A percentile compares a stretch with the other conserved stretches of the same genome.
Evolutionary conservation across 2,888 invertebrate species (phyloP).

Genomic region (Nineta flava): DNA sequence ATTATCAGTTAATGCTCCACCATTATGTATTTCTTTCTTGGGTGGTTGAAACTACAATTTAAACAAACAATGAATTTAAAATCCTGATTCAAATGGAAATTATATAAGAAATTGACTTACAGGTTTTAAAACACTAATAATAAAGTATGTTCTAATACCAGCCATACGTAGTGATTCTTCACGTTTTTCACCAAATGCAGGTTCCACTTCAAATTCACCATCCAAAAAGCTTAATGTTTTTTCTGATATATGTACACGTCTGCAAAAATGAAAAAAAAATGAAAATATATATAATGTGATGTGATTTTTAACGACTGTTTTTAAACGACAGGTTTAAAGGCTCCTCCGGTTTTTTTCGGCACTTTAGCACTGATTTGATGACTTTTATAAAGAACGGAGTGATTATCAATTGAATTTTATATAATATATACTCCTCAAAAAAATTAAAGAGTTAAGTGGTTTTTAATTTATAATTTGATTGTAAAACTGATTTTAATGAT

Average conservation of each 20-base stretch:
- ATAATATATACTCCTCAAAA: no score
- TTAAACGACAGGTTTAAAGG: no score
- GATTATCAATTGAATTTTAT: no score
- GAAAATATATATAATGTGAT: no score
- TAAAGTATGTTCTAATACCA: conserved; percentile 83
- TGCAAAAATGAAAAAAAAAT: conserved; percentile 23
- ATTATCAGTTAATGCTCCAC: conserved; percentile 25
- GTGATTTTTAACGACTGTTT: no score
- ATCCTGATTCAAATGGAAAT: not conserved
- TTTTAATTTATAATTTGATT: no score
- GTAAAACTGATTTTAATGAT: no score
- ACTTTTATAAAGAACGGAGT: no score
- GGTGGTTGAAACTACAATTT: conserved; percentile 22
- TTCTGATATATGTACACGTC: conserved; percentile 87
- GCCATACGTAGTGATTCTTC: conserved; percentile 80
- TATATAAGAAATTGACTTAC: conserved; percentile 26
- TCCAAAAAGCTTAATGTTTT: conserved; percentile 73
- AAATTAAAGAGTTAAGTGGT: no score
- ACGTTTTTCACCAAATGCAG: conserved; percentile 77
- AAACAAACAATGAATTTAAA: conserved; percentile 4
- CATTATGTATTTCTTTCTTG: conserved; percentile 26
- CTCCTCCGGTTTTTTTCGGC: no score
- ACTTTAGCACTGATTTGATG: no score
- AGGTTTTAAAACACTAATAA: conserved; percentile 70
- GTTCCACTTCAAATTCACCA: conserved; percentile 86